Evolutionary conservation across 2,797 vertebrate species (phyloP).

Genomic region (Rhinatrema bivittatum): DNA sequence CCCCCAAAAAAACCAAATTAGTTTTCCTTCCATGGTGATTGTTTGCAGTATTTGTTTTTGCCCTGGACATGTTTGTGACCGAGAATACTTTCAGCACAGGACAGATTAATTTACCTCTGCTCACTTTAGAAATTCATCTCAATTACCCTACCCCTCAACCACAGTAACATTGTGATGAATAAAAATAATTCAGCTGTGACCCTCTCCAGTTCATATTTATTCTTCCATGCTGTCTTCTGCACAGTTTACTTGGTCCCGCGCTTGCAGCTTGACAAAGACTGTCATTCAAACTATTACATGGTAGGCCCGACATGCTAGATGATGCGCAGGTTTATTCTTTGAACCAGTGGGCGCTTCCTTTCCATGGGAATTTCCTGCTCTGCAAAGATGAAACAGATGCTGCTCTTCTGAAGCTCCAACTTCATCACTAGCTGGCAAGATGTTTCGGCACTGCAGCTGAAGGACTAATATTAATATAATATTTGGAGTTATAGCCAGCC

Average conservation of each 20-base stretch:
- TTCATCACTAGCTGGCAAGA: neutral
- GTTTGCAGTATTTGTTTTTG: no score
- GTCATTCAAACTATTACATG: neutral
- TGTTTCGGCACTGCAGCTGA: neutral
- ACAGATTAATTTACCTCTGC: no score
- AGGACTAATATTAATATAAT: no score
- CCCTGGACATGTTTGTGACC: no score
- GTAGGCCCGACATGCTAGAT: conserved; percentile 3
- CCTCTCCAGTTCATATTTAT: neutral
- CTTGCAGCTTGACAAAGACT: conserved; percentile 4
- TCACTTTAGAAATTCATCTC: no score
- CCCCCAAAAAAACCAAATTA: no score
- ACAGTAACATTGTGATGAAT: conserved; percentile 4
- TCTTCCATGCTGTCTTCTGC: neutral
- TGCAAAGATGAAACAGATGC: conserved; percentile 21
- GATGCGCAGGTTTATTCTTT: conserved; percentile 13
- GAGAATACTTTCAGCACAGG: no score
- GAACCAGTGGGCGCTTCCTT: conserved; percentile 1
- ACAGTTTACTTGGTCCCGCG: conserved; percentile 6
- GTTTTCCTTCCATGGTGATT: no score
- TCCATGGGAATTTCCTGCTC: conserved; percentile 11
- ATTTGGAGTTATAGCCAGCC: no score
- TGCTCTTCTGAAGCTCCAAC: conserved; percentile 1
- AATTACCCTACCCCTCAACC: no score
- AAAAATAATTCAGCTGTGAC: conserved; percentile 14